phyloP scores from a whole-genome alignment of 2,797 vertebrate genomes.

The Tinamus major region DNA sequence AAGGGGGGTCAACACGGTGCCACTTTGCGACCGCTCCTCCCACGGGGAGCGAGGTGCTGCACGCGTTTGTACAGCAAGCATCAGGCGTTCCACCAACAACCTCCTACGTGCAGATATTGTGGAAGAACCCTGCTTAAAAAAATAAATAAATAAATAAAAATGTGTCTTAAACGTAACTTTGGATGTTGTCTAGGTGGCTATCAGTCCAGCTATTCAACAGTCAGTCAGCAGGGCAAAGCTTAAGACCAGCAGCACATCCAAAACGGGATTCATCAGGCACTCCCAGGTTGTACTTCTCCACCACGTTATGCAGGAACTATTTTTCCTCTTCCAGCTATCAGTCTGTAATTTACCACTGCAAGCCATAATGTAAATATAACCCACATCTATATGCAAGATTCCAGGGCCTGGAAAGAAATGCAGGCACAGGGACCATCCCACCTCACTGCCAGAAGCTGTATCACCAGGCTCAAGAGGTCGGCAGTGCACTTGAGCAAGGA shows the following conservation, averaged over 20 bases:
- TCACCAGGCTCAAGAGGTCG: not conserved
- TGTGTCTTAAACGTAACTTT: not conserved
- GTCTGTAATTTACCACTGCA: not conserved
- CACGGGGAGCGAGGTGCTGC: not conserved
- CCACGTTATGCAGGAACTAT: not conserved
- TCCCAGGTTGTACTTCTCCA: not conserved
- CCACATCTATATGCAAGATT: fast-evolving
- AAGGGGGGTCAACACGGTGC: not conserved
- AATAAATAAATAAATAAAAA: not conserved
- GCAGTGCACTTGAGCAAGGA: not conserved
- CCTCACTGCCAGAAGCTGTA: not conserved
- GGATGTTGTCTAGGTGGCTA: not conserved
- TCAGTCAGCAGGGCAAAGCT: not conserved
- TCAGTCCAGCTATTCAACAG: not conserved
- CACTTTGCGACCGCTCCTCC: conserved; percentile 30
- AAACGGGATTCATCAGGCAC: not conserved
- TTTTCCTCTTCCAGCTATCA: not conserved
- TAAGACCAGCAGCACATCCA: not conserved
- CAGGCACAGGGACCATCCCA: not conserved
- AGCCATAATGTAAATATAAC: not conserved
- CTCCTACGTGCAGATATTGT: fast-evolving
- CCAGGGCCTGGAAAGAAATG: fast-evolving
- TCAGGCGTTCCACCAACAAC: conserved; percentile 34
- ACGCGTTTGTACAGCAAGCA: not conserved
- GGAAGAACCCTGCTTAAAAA: not conserved